Evolutionary conservation across 2,888 invertebrate genomes (phyloP), one percentile per base, ranked within the genome.

Genomic region (Heliothis peltigera): DNA sequence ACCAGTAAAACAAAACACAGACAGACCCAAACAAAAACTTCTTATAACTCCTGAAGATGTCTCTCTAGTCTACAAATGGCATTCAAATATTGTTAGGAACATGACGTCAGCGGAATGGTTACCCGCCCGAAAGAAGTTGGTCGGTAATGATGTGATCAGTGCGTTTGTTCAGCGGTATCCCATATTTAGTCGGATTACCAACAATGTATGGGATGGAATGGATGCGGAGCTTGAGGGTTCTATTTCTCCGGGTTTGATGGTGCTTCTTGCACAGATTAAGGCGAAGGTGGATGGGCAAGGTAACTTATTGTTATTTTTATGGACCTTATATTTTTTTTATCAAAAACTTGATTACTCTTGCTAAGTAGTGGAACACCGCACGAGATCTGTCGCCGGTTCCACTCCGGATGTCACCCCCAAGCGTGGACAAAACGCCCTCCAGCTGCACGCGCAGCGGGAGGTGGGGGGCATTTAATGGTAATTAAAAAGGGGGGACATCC

Each of bases 41-140:
- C 77, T 95, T 12, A 89, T 96, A 7, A 92, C 91, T 3, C 82
- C 92, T 0, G 95, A 96, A 19, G 96, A 97, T 75, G 91, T 97
- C 0, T 89, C 95, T 17, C 91, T 96, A 22, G 95, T 97, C 48
- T 95, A 96, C 75, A 91, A 95, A 69, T 94, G 97, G 80, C 97
- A 97, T 90, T 95, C 96, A 0, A 91, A 88, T 18, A 95, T 97
- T 35, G 91, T 97, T 17, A 92, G 91, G 35, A 92, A 92, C n/a
- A 95, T 95, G 87, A 96, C 96, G 0, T 89, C 91, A 65, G 94
- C 96, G 0, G 96, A 96, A 87, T 97, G 97, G 97, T 81, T 96
- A 75, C 85, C 90, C 64, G 89, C 87, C 67, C 92, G 94, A 22
- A 91, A 91, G 75, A 94, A 89, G 77, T 82, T 96, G 65, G 87